phyloP scores from a whole-genome alignment of 2,113 vertebrate species.

The Sclerurus mexicanus region DNA sequence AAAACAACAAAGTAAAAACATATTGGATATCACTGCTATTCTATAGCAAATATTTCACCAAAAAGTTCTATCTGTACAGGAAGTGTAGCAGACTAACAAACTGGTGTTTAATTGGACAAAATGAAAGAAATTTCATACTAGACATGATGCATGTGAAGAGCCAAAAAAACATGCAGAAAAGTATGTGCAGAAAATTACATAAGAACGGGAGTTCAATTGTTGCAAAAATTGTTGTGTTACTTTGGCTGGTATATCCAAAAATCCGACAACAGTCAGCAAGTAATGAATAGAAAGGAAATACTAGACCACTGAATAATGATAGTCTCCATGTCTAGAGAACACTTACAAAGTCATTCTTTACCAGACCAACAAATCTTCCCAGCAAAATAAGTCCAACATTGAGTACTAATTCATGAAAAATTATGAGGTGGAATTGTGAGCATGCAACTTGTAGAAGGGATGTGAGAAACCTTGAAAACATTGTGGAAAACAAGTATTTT shows the following conservation, averaged over 20 bases:
- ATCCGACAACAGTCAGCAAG: not conserved
- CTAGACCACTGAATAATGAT: not conserved
- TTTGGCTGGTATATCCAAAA: not conserved
- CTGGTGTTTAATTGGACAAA: not conserved
- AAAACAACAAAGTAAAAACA: not conserved
- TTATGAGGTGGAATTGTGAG: not conserved
- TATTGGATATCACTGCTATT: not conserved
- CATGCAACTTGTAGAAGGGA: not conserved
- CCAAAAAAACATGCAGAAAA: not conserved
- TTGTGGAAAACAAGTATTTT: not conserved
- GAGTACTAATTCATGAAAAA: not conserved
- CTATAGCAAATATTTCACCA: not conserved
- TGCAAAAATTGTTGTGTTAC: not conserved
- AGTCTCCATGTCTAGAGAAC: not conserved
- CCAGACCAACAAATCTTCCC: not conserved
- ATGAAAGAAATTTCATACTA: not conserved
- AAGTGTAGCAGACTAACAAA: not conserved
- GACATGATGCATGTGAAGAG: not conserved
- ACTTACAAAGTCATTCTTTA: not conserved
- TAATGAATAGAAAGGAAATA: not conserved
- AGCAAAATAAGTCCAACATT: not conserved
- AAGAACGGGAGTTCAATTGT: not conserved
- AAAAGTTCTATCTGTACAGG: not conserved
- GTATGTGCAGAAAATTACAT: not conserved
- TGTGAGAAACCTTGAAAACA: not conserved